Percentiles rank a stretch among this genome's conserved stretches.
Conservation (phyloP, 2,113 vertebrate species). For the Manacus vitellinus region DNA sequence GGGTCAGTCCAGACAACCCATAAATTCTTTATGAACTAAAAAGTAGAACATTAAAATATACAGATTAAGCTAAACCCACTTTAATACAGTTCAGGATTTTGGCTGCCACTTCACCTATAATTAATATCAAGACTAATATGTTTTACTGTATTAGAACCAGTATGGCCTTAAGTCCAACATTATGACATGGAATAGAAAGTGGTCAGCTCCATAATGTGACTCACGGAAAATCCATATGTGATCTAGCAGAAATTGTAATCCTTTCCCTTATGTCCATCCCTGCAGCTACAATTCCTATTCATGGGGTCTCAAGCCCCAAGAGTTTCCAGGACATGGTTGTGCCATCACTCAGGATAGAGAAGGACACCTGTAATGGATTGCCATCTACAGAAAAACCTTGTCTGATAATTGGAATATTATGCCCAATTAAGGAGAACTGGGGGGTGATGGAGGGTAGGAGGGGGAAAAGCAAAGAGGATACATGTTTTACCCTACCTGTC, state of each 20-base stretch:
- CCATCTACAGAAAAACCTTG: neutral
- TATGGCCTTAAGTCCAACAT: neutral
- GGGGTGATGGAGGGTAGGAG: neutral
- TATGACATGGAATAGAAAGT: neutral
- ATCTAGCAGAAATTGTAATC: neutral
- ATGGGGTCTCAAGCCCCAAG: neutral
- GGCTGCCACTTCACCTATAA: neutral
- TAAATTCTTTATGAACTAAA: slow-evolving; percentile 25
- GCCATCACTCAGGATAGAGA: neutral
- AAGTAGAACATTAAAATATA: slow-evolving; percentile 28
- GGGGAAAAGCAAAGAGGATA: neutral
- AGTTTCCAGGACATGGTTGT: neutral
- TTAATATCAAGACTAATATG: neutral
- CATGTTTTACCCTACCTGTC: neutral
- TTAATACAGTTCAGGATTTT: slow-evolving; percentile 1
- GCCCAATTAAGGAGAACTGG: neutral
- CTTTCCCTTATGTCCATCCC: neutral
- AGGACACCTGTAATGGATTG: neutral
- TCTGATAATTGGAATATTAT: slow-evolving; percentile 8
- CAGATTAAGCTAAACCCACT: slow-evolving; percentile 11
- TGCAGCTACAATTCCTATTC: neutral
- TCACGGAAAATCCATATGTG: neutral
- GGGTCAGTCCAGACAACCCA: slow-evolving; percentile 23
- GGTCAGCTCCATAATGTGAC: neutral
- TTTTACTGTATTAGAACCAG: neutral